A percentile compares a stretch with the other conserved stretches of the same genome.
Conservation (phyloP, 2,888 invertebrate genomes). For the Eupithecia dodoneata region DNA sequence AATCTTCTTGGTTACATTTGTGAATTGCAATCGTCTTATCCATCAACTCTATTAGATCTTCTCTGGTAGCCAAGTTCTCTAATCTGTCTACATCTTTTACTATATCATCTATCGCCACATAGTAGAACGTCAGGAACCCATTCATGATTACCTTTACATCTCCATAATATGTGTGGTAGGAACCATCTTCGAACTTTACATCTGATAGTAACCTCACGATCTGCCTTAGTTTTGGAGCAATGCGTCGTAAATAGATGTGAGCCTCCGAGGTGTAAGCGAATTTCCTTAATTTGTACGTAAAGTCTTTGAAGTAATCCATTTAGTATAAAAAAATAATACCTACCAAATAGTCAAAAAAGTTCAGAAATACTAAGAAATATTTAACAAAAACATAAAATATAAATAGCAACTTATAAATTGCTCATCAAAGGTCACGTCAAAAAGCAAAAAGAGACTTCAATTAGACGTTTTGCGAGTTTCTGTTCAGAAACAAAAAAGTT, state of each 20-base stretch:
- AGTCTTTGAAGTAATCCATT: constrained; percentile 55
- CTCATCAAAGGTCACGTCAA: neutral
- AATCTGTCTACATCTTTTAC: constrained; percentile 55
- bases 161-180: constrained; percentile 62
- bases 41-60: constrained; percentile 51
- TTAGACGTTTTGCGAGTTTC: neutral
- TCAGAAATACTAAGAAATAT: neutral
- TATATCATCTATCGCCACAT: constrained; percentile 53
- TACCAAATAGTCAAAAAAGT: neutral
- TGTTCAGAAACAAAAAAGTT: neutral
- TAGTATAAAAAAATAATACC: neutral
- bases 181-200: constrained; percentile 55
- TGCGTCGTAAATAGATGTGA: constrained; percentile 54
- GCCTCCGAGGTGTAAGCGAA: constrained; percentile 48
- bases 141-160: constrained; percentile 59
- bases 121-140: constrained; percentile 59
- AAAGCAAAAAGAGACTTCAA: neutral
- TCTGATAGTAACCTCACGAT: constrained; percentile 52
- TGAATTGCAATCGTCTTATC: constrained; percentile 56
- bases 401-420: neutral
- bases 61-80: constrained; percentile 45
- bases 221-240: constrained; percentile 52
- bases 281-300: constrained; percentile 54
- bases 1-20: constrained; percentile 52
- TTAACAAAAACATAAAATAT: neutral